phyloP scores from a whole-genome alignment of 2,113 vertebrate genomes.

The Pterocles orientalis region DNA sequence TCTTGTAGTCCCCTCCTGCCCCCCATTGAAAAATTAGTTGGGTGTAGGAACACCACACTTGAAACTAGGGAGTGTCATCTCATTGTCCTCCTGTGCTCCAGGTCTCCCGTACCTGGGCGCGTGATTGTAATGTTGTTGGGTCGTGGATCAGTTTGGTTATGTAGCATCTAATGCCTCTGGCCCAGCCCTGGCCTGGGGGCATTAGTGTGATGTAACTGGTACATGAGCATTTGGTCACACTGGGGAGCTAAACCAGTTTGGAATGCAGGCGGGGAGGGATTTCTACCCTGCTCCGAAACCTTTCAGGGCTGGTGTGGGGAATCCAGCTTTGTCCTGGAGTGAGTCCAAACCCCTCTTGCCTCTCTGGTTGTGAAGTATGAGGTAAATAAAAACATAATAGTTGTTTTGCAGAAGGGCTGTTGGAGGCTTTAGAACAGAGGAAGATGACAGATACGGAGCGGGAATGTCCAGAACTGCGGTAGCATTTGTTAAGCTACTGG shows the following conservation, averaged over 20 bases:
- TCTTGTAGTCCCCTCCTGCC: background rate
- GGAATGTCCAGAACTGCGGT: background rate
- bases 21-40: background rate
- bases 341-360: background rate
- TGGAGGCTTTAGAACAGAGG: background rate
- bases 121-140: background rate
- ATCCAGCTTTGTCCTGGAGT: background rate
- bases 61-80: background rate
- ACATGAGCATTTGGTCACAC: rapidly evolving
- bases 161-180: background rate
- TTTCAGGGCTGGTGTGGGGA: background rate
- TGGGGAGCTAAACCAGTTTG: slow-evolving; percentile 8
- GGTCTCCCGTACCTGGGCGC: background rate
- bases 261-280: background rate
- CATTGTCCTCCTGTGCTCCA: background rate
- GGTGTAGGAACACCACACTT: rapidly evolving
- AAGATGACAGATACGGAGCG: background rate
- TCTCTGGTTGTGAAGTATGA: background rate
- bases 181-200: background rate
- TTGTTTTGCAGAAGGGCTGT: background rate
- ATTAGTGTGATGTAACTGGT: background rate
- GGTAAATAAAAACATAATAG: background rate
- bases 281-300: background rate
- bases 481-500: background rate
- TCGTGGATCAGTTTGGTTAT: background rate